Percentiles rank a stretch among this genome's conserved stretches.
phyloP scores from a whole-genome alignment of 2,888 invertebrate genomes.

The Xestia ashworthii region DNA sequence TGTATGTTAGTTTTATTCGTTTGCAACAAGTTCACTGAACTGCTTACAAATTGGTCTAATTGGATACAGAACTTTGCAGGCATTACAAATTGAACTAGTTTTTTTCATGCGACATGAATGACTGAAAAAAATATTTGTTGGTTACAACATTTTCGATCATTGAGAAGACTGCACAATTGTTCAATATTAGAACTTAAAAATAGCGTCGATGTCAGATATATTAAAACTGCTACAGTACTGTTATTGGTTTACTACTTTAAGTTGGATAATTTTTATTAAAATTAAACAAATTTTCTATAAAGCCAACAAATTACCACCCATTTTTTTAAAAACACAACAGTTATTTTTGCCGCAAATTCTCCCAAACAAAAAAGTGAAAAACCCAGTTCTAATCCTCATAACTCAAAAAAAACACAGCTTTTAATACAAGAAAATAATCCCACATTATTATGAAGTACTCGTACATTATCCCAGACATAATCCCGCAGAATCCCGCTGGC shows the following conservation, averaged over 20 bases:
- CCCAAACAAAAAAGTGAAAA: background rate
- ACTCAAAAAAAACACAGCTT: conserved; percentile 47
- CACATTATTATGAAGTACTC: conserved; percentile 46
- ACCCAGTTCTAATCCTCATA: conserved; percentile 35
- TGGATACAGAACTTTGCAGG: background rate
- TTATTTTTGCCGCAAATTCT: background rate
- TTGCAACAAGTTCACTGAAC: conserved; percentile 6
- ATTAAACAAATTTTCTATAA: background rate
- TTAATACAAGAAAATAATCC: conserved; percentile 60
- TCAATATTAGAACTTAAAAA: background rate
- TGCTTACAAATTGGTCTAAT: conserved; percentile 16
- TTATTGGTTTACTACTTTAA: background rate
- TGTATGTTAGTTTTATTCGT: conserved; percentile 6
- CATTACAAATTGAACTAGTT: background rate
- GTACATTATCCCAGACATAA: conserved; percentile 66
- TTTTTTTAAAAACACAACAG: background rate
- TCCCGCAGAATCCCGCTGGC: conserved; percentile 70
- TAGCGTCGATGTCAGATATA: background rate
- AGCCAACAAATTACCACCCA: background rate
- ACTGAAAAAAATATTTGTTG: background rate
- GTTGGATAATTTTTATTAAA: background rate
- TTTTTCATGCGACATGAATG: background rate
- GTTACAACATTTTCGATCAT: background rate
- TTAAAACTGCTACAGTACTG: background rate
- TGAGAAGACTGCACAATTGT: background rate